Percentiles rank a stretch among this genome's conserved stretches.
Conservation (phyloP, 2,888 invertebrate genomes). For the Ptilodon capucinus region DNA sequence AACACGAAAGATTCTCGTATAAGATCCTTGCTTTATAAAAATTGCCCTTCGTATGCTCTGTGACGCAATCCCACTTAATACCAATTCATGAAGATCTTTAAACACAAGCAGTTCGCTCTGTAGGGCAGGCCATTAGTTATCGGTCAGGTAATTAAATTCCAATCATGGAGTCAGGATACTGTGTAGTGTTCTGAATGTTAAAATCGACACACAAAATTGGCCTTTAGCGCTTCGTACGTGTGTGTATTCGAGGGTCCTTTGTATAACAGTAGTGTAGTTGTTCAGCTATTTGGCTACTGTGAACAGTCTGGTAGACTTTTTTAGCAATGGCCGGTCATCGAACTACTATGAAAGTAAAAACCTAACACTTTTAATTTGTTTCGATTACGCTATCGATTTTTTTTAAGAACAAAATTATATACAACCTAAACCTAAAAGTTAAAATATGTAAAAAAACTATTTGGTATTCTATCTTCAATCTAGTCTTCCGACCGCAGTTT, state of each 20-base stretch:
- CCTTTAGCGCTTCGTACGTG: conserved; percentile 44
- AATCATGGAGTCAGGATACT: conserved; percentile 56
- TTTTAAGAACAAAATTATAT: no score
- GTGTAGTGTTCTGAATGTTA: conserved; percentile 49
- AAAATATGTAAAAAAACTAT: no score
- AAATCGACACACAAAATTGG: conserved; percentile 56
- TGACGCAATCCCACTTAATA: conserved; percentile 46
- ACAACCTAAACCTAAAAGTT: no score
- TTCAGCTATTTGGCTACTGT: background rate
- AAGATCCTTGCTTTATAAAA: conserved; percentile 44
- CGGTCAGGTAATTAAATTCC: conserved; percentile 46
- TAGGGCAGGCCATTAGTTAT: conserved; percentile 11
- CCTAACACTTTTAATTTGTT: no score
- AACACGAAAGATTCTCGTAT: conserved; percentile 23
- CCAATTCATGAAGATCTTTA: conserved; percentile 30
- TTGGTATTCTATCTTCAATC: no score
- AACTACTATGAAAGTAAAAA: no score
- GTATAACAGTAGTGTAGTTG: conserved; percentile 3
- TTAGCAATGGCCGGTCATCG: background rate
- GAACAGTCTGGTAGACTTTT: background rate
- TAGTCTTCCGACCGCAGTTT: no score
- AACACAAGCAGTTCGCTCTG: background rate
- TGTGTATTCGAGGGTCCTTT: conserved; percentile 30
- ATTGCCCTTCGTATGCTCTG: conserved; percentile 52
- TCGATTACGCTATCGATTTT: no score